Percentiles rank a stretch among this genome's conserved stretches.
These are phyloP conservation scores for Megaleporinus macrocephalus DNA, from an alignment of 2,113 vertebrate genomes.

Conservation along the genomic window DNA sequence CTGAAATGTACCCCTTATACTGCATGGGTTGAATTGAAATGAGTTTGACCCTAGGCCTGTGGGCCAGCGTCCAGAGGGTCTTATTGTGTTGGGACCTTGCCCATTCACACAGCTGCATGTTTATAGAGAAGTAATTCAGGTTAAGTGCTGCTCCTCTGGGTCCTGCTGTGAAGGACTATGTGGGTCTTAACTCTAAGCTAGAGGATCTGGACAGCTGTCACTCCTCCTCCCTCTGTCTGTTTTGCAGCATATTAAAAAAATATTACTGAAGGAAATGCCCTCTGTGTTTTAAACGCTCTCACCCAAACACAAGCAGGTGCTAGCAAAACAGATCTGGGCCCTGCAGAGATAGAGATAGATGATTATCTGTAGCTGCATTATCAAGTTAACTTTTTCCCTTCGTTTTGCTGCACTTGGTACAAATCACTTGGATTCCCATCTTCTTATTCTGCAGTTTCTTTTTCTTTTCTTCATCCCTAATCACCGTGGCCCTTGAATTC, in stretches of 20 bases:
- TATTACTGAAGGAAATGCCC: neutral
- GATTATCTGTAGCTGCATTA: slow-evolving; percentile 18
- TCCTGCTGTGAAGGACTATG: slow-evolving; percentile 6
- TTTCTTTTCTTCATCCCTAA: slow-evolving; percentile 1
- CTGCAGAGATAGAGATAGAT: neutral
- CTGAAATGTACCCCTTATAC: too few species aligned
- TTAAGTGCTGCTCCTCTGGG: slow-evolving; percentile 34
- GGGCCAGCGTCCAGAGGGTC: neutral
- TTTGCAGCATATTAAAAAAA: neutral
- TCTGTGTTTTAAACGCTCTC: slow-evolving; percentile 11
- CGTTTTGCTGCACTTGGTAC: neutral
- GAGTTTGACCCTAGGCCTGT: neutral
- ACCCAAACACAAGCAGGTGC: neutral
- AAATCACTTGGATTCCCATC: neutral
- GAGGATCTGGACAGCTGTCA: slow-evolving; percentile 9
- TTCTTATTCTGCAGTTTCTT: slow-evolving; percentile 16
- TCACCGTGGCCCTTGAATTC: slow-evolving; percentile 18
- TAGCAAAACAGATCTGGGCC: neutral
- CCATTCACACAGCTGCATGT: slow-evolving; percentile 31
- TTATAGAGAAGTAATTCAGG: slow-evolving; percentile 25
- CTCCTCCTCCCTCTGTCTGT: neutral
- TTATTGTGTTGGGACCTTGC: slow-evolving; percentile 18
- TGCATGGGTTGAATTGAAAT: neutral
- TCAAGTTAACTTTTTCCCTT: slow-evolving; percentile 12
- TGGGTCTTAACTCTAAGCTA: slow-evolving; percentile 13